Base-by-base conservation (phyloP, 2,113 vertebrate species). In the Mugil cephalus region DNA sequence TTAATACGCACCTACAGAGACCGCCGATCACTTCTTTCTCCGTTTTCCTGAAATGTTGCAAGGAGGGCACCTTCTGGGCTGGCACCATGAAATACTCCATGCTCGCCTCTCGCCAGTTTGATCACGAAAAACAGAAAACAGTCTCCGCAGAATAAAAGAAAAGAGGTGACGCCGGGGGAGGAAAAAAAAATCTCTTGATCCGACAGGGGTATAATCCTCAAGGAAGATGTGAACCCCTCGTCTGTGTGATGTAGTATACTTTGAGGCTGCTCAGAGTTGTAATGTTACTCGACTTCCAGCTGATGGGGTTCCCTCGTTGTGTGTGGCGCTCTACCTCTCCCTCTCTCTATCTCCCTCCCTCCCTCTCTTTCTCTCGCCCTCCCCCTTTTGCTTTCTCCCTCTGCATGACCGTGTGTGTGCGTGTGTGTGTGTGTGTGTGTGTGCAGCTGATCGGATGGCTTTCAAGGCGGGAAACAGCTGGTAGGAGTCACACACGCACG, bases 381-480 rank as follows among this genome's bases (percentile, higher is more conserved):
- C 88, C 74, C 87, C 85, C 85, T 74, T 77, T 64, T 80, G 77
- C 87, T 77, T 78, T 89, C 91, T 89, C 91, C 82, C 87, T 91
- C 92, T 94, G 94, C 84, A 83, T 89, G 88, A 88, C 88, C 84
- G 83, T 72, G 84, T 81, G 85, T 80, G 92, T 79, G 84, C 73
- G 92, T 66, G 86, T 91, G 92, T 92, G 92, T 82, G 92, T 79
- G 81, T 93, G 94, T 94, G 90, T 85, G 94, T 93, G 94, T 93
- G 91, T 90, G 95, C 95, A 96, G 95, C 95, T 96, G 96, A 95
- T 96, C 94, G 92, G 93, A 94, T 96, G 94, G 94, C 95, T 95
- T 96, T 95, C 96, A 96, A 96, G 96, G 96, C 96, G 96, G 96
- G 96, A 98, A 98, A 98, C 96, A 98, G 96, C 96, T 98, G 96